Evolutionary conservation across 2,888 invertebrate species (phyloP).

Genomic region (Aspidapion aeneum): DNA sequence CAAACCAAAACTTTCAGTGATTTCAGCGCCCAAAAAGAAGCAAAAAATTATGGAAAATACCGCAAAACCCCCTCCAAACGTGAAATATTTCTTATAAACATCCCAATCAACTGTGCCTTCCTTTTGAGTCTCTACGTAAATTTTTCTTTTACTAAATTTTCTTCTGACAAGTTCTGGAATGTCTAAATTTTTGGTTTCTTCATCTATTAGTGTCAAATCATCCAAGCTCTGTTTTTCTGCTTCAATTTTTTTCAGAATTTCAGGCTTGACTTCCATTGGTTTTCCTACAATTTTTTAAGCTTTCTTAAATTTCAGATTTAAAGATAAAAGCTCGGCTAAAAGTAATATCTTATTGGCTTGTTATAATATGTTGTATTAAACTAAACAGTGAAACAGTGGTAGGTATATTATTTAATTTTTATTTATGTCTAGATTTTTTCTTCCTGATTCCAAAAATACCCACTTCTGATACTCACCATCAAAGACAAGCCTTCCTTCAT

Average conservation of each 20-base stretch:
- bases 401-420: too few relatives aligned
- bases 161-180: conserved; percentile 12
- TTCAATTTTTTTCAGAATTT: conserved; percentile 26
- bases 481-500: conserved; percentile 33
- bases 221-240: conserved; percentile 10
- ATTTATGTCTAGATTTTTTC: too few relatives aligned
- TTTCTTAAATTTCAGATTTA: too few relatives aligned
- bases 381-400: too few relatives aligned
- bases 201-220: conserved; percentile 15
- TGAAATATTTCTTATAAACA: conserved; percentile 38
- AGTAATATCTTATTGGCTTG: too few relatives aligned
- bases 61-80: conserved; percentile 35
- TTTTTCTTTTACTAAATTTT: conserved; percentile 20
- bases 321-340: too few relatives aligned
- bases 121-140: conserved; percentile 37
- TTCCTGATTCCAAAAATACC: too few relatives aligned
- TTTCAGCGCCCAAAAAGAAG: conserved; percentile 32
- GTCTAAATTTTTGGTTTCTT: conserved; percentile 21
- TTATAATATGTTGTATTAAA: too few relatives aligned
- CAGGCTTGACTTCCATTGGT: conserved; percentile 22
- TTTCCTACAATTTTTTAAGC: conserved; percentile 15
- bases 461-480: conserved; percentile 20
- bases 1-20: conserved; percentile 30
- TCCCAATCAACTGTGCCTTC: conserved; percentile 33
- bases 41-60: conserved; percentile 28